These are phyloP conservation scores for Danionella cerebrum DNA, from an alignment of 2,113 vertebrate species.

Conservation along the genomic window DNA sequence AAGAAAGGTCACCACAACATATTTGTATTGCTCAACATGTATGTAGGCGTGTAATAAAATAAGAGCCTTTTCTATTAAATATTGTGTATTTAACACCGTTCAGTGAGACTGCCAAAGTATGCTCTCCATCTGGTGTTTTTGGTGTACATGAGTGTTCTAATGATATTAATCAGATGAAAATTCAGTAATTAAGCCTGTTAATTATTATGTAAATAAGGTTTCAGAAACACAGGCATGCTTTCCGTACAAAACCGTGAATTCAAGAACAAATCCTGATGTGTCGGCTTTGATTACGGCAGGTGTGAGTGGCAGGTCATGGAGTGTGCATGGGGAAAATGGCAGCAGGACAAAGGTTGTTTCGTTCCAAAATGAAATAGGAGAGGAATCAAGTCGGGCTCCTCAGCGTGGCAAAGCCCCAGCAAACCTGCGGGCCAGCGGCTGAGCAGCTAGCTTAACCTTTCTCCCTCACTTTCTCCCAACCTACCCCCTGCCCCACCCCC, in stretches of 20 bases:
- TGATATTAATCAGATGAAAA: conserved; percentile 42
- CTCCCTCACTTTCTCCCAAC: neutral
- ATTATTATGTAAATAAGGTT: conserved; percentile 47
- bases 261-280: conserved; percentile 46
- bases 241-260: conserved; percentile 39
- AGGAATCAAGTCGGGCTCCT: conserved; percentile 19
- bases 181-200: conserved; percentile 43
- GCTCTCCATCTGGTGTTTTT: conserved; percentile 11
- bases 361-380: conserved; percentile 38
- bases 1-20: too few species aligned
- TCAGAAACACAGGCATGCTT: conserved; percentile 31
- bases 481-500: neutral
- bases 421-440: conserved; percentile 13
- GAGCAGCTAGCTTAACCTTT: conserved; percentile 23
- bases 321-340: conserved; percentile 29
- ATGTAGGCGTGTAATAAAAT: too few species aligned
- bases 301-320: conserved; percentile 32
- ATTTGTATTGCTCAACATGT: too few species aligned
- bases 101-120: neutral
- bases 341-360: conserved; percentile 26
- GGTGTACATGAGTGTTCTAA: conserved; percentile 30
- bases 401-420: conserved; percentile 18
- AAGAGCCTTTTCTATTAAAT: too few species aligned
- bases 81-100: neutral
- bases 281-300: conserved; percentile 44